These are phyloP conservation scores for Gorsachius magnificus DNA, from an alignment of 2,797 vertebrate species.

Conservation along the genomic window DNA sequence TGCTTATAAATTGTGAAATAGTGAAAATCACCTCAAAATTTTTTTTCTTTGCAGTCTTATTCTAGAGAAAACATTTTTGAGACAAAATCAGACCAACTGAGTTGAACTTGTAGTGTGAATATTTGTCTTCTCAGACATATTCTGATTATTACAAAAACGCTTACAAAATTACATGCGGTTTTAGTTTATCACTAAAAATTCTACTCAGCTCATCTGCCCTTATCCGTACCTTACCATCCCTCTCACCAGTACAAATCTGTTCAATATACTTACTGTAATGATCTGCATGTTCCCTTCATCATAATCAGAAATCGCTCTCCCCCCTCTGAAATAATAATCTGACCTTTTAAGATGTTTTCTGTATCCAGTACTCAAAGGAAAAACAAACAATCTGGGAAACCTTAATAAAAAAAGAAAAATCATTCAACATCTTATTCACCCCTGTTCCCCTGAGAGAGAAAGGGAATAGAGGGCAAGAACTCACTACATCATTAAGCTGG, in stretches of 20 bases:
- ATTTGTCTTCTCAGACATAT: background rate
- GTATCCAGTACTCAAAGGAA: slow-evolving; percentile 36
- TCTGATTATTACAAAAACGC: slow-evolving; percentile 29
- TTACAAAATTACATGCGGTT: background rate
- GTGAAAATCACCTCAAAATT: slow-evolving; percentile 39
- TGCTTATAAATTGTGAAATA: slow-evolving; percentile 53
- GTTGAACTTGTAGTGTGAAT: background rate
- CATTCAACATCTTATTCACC: background rate
- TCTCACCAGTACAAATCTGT: background rate
- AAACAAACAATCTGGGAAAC: slow-evolving; percentile 39
- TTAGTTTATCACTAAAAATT: slow-evolving; percentile 10
- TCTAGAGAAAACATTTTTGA: slow-evolving; percentile 48
- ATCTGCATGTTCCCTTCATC: slow-evolving; percentile 51
- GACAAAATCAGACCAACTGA: slow-evolving; percentile 55
- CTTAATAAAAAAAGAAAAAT: background rate
- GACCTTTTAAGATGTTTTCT: slow-evolving; percentile 19
- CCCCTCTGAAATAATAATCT: slow-evolving; percentile 40
- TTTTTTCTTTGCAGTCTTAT: slow-evolving; percentile 28
- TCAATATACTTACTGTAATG: slow-evolving; percentile 38
- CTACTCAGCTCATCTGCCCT: slow-evolving; percentile 6
- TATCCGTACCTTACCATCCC: background rate
- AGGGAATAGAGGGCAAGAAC: background rate
- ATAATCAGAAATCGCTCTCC: background rate
- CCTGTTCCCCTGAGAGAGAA: background rate
- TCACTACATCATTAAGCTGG: background rate